phyloP scores from a whole-genome alignment of 1,140 invertebrate species.

The Helicoverpa armigera region DNA sequence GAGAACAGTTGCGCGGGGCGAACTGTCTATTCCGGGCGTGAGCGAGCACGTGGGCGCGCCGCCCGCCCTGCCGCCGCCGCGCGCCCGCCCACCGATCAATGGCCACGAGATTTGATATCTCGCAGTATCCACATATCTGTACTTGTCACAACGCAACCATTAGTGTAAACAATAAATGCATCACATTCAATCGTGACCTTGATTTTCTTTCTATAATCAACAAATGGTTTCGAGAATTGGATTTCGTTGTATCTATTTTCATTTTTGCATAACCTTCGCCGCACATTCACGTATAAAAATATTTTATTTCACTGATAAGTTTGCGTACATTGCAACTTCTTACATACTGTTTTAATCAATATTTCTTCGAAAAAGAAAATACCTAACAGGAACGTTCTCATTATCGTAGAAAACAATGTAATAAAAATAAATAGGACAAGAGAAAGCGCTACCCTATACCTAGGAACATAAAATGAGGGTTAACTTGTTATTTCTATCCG shows the following conservation, averaged over 20 bases:
- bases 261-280: constrained; percentile 6
- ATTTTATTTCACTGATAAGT: neutral
- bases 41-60: constrained; percentile 80
- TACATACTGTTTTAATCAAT: neutral
- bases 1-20: constrained; percentile 66
- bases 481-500: neutral
- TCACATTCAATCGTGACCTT: neutral
- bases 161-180: constrained; percentile 32
- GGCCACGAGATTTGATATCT: constrained; percentile 79
- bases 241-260: too few relatives aligned
- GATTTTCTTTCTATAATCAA: constrained; percentile 1
- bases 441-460: neutral
- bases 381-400: neutral
- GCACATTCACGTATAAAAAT: neutral
- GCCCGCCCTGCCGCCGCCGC: constrained; percentile 66
- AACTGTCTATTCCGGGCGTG: constrained; percentile 82
- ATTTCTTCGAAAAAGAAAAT: neutral
- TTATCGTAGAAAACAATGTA: constrained; percentile 5
- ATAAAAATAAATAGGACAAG: constrained; percentile 11
- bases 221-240: too few relatives aligned
- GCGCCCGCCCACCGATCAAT: constrained; percentile 79
- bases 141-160: constrained; percentile 33
- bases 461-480: constrained; percentile 10
- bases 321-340: neutral
- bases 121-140: constrained; percentile 36